A percentile compares a stretch with the other conserved stretches of the same genome.
These are phyloP conservation scores for Thymallus thymallus DNA, from an alignment of 2,113 vertebrate species.

Conservation along the genomic window DNA sequence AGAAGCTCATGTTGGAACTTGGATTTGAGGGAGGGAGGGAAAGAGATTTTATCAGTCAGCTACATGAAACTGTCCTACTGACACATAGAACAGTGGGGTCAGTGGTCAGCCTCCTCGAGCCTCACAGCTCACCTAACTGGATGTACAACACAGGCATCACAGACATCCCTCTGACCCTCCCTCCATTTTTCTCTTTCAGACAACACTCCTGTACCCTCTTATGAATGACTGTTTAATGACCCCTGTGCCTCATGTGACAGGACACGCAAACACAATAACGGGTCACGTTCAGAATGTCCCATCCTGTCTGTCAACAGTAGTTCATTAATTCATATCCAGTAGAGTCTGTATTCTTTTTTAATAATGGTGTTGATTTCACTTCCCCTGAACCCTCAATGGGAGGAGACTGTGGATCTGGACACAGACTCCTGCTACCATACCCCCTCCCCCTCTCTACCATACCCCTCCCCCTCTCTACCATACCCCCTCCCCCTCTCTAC, in stretches of 20 bases:
- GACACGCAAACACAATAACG: background rate
- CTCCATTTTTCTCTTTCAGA: background rate
- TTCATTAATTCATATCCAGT: slow-evolving; percentile 60
- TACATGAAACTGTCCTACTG: slow-evolving; percentile 4
- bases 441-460: too few species aligned
- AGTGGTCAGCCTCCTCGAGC: too few species aligned
- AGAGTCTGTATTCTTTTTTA: slow-evolving; percentile 44
- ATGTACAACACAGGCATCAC: too few species aligned
- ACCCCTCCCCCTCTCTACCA: too few species aligned
- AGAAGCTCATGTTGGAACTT: too few species aligned
- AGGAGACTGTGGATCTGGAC: background rate
- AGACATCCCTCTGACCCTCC: background rate
- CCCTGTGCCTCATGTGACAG: slow-evolving; percentile 22
- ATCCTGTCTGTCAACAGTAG: slow-evolving; percentile 26
- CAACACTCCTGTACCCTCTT: slow-evolving; percentile 11
- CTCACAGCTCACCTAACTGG: too few species aligned
- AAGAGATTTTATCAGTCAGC: slow-evolving; percentile 25
- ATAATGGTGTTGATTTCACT: slow-evolving; percentile 57
- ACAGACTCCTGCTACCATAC: slow-evolving; percentile 1
- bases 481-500: too few species aligned
- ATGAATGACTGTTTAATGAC: slow-evolving; percentile 54
- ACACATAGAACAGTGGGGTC: background rate
- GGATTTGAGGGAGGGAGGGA: too few species aligned
- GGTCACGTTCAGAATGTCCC: slow-evolving; percentile 18
- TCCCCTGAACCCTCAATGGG: slow-evolving; percentile 57